These are phyloP conservation scores for Thalassophryne amazonica DNA, from an alignment of 2,797 vertebrate genomes.

Conservation along the genomic window DNA sequence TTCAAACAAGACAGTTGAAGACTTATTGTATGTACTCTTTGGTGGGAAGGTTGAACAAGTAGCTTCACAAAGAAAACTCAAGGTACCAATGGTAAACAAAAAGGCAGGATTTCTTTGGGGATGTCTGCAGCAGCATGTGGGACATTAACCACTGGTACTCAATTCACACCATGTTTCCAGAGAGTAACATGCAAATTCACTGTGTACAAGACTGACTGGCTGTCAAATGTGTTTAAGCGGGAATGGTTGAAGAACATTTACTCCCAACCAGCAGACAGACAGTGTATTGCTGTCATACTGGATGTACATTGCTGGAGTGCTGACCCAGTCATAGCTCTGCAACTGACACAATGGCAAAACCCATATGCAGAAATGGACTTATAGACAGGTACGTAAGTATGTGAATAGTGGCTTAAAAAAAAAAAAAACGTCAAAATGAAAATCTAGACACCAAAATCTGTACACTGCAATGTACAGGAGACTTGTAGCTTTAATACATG, in stretches of 20 bases:
- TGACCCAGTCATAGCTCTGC: too few species aligned
- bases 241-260: not conserved
- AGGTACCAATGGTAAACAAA: constrained; percentile 26
- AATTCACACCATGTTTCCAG: constrained; percentile 46
- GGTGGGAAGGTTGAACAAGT: constrained; percentile 46
- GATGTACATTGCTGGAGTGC: too few species aligned
- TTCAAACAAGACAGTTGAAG: constrained; percentile 26
- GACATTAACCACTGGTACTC: constrained; percentile 56
- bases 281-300: too few species aligned
- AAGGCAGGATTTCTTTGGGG: constrained; percentile 45
- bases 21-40: constrained; percentile 40
- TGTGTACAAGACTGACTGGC: constrained; percentile 22
- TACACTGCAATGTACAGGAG: too few species aligned
- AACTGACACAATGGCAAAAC: too few species aligned
- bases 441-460: too few species aligned
- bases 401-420: too few species aligned
- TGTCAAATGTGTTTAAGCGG: not conserved
- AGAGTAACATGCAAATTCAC: too few species aligned
- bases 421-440: too few species aligned
- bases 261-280: constrained; percentile 7
- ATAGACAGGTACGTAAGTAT: too few species aligned
- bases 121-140: constrained; percentile 54
- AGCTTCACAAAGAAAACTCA: constrained; percentile 26
- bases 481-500: too few species aligned
- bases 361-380: too few species aligned